A percentile compares a stretch with the other conserved stretches of the same genome.
phyloP scores from a whole-genome alignment of 2,797 vertebrate genomes.

The Acanthornis magna region DNA sequence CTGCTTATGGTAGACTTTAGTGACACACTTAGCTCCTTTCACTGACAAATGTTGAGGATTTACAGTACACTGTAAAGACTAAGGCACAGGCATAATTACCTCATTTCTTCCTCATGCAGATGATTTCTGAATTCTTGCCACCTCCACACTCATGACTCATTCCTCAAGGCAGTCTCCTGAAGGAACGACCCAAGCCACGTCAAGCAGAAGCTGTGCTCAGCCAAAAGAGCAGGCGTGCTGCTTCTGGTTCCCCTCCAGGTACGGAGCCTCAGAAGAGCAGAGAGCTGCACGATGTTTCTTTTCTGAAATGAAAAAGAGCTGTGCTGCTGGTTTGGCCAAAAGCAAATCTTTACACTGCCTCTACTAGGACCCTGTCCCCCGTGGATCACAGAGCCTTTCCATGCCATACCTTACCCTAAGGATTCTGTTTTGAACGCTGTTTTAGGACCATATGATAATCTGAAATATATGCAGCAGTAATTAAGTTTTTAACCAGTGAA shows the following conservation, averaged over 20 bases:
- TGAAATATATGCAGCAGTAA: fast-evolving
- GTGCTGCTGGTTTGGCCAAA: neutral
- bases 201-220: neutral
- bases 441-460: neutral
- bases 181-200: neutral
- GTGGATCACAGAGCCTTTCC: neutral
- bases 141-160: neutral
- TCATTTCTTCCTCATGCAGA: neutral
- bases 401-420: neutral
- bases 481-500: neutral
- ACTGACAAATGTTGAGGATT: neutral
- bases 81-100: neutral
- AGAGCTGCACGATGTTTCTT: neutral
- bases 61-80: neutral
- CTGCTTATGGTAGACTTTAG: neutral
- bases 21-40: neutral
- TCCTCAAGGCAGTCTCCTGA: neutral
- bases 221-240: neutral
- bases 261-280: neutral
- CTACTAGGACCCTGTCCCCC: neutral
- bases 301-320: neutral
- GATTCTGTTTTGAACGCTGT: neutral
- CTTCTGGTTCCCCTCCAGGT: neutral
- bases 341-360: neutral
- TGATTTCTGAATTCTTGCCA: neutral